phyloP scores from a whole-genome alignment of 1,140 invertebrate species.

The Cydia fagiglandana region DNA sequence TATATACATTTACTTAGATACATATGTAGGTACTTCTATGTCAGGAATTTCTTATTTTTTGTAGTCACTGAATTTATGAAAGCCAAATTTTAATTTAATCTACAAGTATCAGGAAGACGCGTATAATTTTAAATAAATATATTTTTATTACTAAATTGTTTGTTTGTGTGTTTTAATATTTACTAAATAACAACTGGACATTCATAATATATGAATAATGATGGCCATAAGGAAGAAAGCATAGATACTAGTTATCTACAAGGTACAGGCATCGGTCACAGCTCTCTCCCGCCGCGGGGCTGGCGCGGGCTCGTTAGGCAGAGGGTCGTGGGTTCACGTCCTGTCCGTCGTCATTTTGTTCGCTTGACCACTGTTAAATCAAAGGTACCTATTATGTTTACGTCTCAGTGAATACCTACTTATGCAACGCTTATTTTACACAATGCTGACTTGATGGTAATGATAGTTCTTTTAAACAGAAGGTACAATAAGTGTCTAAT shows the following conservation, averaged over 20 bases:
- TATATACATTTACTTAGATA: too few relatives aligned
- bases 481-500: too few relatives aligned
- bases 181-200: background rate
- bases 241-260: background rate
- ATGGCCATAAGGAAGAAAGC: constrained; percentile 1
- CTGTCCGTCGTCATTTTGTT: constrained; percentile 20
- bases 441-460: background rate
- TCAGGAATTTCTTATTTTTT: too few relatives aligned
- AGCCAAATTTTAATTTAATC: too few relatives aligned
- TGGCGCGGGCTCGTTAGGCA: background rate
- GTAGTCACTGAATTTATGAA: too few relatives aligned
- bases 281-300: constrained; percentile 14
- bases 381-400: background rate
- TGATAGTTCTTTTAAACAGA: too few relatives aligned
- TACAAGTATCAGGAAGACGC: too few relatives aligned
- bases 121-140: too few relatives aligned
- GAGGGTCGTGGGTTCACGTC: constrained; percentile 24
- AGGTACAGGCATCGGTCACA: constrained; percentile 7
- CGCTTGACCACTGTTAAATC: constrained; percentile 8
- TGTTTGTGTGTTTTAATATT: too few relatives aligned
- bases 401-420: background rate
- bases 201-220: background rate
- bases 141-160: too few relatives aligned
- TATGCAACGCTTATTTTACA: background rate
- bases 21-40: too few relatives aligned